phyloP scores from a whole-genome alignment of 1,140 invertebrate species.

The Euwallacea similis region DNA sequence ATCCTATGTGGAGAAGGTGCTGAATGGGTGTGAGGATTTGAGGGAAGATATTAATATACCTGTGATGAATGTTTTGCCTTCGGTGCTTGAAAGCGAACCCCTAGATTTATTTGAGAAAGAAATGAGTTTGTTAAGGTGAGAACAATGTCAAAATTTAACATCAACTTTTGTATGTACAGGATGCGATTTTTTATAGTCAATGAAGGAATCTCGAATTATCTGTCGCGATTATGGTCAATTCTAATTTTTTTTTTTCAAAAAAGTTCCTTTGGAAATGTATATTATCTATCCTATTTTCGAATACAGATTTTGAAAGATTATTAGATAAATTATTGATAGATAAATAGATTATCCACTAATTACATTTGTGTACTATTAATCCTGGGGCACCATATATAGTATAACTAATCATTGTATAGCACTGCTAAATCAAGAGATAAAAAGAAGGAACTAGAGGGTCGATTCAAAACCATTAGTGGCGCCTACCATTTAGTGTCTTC shows the following conservation, averaged over 20 bases:
- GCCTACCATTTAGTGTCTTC: slow-evolving; percentile 31
- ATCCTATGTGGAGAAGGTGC: slow-evolving; percentile 30
- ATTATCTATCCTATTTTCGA: no score
- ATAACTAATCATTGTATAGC: slow-evolving; percentile 5
- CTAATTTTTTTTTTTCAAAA: no score
- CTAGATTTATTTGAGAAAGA: slow-evolving; percentile 18
- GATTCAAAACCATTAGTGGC: slow-evolving; percentile 26
- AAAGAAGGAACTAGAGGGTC: slow-evolving; percentile 24
- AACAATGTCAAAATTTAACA: not conserved
- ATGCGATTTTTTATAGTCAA: no score
- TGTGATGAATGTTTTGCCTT: slow-evolving; percentile 15
- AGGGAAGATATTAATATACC: slow-evolving; percentile 33
- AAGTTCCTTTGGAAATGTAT: no score
- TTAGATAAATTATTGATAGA: no score
- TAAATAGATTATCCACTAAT: no score
- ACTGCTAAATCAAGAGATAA: slow-evolving; percentile 23
- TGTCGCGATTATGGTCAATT: no score
- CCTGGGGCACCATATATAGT: not conserved
- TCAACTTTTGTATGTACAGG: no score
- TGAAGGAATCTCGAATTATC: no score
- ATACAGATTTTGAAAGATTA: no score
- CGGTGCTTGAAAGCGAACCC: slow-evolving; percentile 12
- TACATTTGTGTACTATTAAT: no score
- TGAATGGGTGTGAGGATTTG: slow-evolving; percentile 31
- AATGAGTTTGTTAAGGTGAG: slow-evolving; percentile 24